phyloP scores from a whole-genome alignment of 1,140 invertebrate species.

The Portunus trituberculatus region DNA sequence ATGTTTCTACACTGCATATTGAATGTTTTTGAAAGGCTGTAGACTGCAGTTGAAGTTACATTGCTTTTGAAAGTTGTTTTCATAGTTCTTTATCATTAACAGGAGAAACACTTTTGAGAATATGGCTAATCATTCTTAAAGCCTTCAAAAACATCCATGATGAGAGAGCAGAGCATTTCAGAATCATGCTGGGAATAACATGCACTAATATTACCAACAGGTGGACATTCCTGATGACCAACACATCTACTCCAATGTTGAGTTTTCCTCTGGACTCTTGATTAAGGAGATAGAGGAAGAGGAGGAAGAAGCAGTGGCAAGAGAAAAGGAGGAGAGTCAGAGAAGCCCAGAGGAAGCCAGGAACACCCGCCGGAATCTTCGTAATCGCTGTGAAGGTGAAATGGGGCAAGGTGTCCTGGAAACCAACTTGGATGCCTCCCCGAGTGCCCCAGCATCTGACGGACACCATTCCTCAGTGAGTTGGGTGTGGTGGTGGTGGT shows the following conservation, averaged over 20 bases:
- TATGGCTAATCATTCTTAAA: no score
- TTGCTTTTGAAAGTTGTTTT: no score
- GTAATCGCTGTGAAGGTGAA: background rate
- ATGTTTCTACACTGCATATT: no score
- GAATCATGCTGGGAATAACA: no score
- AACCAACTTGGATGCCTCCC: constrained; percentile 53
- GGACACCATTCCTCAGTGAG: background rate
- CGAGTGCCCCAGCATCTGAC: background rate
- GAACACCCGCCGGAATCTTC: background rate
- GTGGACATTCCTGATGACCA: constrained; percentile 69
- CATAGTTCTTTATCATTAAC: no score
- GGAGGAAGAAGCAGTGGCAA: background rate
- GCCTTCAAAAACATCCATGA: background rate
- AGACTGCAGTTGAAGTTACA: no score
- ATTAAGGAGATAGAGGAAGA: constrained; percentile 63
- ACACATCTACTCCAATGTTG: constrained; percentile 71
- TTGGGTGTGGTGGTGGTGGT: no score
- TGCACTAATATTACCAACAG: background rate
- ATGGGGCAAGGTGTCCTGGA: constrained; percentile 29
- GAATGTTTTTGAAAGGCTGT: no score
- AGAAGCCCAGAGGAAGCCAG: background rate
- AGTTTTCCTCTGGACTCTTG: constrained; percentile 63
- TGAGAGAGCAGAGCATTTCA: no score
- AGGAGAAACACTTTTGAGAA: no score
- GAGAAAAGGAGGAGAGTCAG: background rate